Evolutionary conservation across 35 echinoderm and acorn worm species (phyloP).

Genomic region (Acanthaster planci): DNA sequence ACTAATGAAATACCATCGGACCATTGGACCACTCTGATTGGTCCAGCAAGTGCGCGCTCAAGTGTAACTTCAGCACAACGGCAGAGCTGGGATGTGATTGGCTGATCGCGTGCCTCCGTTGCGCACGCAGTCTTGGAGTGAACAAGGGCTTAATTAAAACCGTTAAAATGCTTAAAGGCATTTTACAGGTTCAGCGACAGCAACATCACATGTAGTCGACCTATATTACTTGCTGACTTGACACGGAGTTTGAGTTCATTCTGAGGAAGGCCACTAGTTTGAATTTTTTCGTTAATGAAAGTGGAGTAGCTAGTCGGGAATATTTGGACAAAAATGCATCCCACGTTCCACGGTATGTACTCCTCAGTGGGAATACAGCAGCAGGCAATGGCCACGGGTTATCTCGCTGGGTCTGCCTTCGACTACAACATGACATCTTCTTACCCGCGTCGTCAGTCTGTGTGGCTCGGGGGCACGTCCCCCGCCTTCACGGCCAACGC

Average conservation of each 20-base stretch:
- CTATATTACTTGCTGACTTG: too few species aligned
- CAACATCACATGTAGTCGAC: too few species aligned
- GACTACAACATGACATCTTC: not conserved
- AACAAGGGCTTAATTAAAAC: too few species aligned
- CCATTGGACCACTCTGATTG: not conserved
- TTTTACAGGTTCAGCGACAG: too few species aligned
- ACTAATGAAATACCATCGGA: not conserved
- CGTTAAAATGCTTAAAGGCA: too few species aligned
- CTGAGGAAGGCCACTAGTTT: not conserved
- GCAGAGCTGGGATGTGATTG: not conserved
- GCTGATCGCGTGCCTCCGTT: not conserved
- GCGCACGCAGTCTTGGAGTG: too few species aligned
- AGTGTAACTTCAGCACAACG: not conserved
- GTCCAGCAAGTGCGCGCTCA: not conserved
- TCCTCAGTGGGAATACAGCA: not conserved
- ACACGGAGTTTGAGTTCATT: not conserved
- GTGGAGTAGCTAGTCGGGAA: not conserved
- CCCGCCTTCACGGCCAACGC: not conserved
- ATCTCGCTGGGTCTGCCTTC: not conserved
- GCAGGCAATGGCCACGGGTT: not conserved
- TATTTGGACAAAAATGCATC: not conserved
- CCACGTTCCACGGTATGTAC: conserved; percentile 1
- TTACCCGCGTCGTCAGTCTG: not conserved
- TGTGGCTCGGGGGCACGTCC: conserved; percentile 9
- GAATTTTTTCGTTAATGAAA: not conserved